Conservation (phyloP, 2,888 invertebrate genomes). For the Meandrusa payeni region DNA sequence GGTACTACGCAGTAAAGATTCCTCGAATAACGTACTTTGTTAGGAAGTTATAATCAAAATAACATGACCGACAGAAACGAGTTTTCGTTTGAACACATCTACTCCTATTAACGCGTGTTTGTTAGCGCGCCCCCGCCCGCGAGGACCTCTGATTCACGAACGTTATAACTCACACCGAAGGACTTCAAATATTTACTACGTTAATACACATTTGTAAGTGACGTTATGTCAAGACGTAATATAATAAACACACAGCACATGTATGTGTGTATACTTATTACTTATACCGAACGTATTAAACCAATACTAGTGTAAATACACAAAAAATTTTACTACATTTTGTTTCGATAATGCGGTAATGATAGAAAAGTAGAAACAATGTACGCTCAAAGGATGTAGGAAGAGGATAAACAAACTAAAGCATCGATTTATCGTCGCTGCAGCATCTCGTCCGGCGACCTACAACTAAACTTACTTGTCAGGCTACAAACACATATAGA, state of each 20-base stretch:
- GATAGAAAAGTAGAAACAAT: not conserved
- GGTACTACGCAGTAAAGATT: slow-evolving; percentile 7
- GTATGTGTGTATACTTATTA: not conserved
- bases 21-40: slow-evolving; percentile 10
- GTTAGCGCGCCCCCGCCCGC: slow-evolving; percentile 5
- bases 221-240: not conserved
- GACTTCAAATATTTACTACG: slow-evolving; percentile 22
- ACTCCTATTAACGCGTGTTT: slow-evolving; percentile 8
- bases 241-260: not conserved
- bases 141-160: slow-evolving; percentile 14
- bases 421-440: slow-evolving; percentile 34
- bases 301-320: no score
- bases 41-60: slow-evolving; percentile 17
- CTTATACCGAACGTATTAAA: not conserved
- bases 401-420: slow-evolving; percentile 4
- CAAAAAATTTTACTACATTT: no score
- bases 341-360: no score
- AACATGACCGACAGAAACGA: slow-evolving; percentile 12
- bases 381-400: not conserved
- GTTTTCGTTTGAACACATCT: slow-evolving; percentile 8
- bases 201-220: no score
- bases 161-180: slow-evolving; percentile 7
- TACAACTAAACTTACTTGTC: slow-evolving; percentile 64
- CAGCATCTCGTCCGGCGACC: slow-evolving; percentile 44
- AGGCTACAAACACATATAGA: slow-evolving; percentile 52